Conservation (phyloP, 2,797 vertebrate genomes). For the Clangula hyemalis region DNA sequence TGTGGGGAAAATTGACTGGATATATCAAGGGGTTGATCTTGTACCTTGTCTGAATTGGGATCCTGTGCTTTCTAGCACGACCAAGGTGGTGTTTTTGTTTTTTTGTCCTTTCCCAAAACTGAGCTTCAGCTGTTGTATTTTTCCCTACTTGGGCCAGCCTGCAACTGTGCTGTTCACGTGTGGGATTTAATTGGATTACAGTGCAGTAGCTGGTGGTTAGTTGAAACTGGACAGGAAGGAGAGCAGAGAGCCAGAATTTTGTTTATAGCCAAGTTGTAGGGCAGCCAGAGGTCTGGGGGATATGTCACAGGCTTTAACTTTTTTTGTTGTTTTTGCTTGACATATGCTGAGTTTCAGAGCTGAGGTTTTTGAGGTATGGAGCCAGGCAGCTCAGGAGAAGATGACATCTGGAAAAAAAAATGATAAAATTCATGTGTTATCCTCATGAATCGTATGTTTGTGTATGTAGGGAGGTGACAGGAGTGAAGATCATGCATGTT, state of each 20-base stretch:
- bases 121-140: neutral
- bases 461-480: neutral
- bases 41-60: neutral
- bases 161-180: neutral
- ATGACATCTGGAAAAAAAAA: neutral
- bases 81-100: neutral
- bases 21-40: neutral
- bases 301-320: neutral
- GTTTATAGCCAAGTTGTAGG: neutral
- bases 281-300: neutral
- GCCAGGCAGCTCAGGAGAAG: neutral
- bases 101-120: neutral
- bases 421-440: neutral
- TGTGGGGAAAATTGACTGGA: neutral
- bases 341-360: neutral
- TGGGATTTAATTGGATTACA: constrained; percentile 19
- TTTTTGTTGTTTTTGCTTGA: neutral
- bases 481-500: neutral
- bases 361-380: neutral
- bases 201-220: neutral
- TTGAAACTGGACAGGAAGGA: neutral
- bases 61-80: neutral
- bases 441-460: neutral
- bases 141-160: neutral
- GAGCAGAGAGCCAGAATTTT: neutral